Conservation (phyloP, 2,888 invertebrate species). For the Nomada ferruginata region DNA sequence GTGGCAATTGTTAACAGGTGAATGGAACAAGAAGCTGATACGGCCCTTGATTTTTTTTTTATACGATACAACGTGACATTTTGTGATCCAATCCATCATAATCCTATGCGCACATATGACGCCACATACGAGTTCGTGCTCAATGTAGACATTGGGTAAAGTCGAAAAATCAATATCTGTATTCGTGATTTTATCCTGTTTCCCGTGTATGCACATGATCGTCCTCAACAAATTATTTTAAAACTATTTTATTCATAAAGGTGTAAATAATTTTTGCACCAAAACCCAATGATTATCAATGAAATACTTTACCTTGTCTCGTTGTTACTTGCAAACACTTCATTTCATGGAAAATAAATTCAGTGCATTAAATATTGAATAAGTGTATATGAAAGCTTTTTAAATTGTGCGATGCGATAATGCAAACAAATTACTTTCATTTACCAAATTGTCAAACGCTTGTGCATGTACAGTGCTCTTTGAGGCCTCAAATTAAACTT, state of each 20-base stretch:
- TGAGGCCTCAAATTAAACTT: neutral
- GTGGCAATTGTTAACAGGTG: conserved; percentile 12
- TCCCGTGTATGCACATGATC: neutral
- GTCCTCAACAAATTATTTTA: neutral
- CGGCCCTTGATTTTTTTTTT: conserved; percentile 6
- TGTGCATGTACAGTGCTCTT: neutral
- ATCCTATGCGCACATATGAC: neutral
- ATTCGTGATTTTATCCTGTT: neutral
- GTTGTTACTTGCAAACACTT: too few species aligned
- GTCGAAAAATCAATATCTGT: conserved; percentile 17
- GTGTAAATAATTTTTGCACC: too few species aligned
- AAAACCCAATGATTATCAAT: neutral
- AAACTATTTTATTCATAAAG: neutral
- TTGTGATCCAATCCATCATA: conserved; percentile 24
- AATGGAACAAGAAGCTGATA: conserved; percentile 15
- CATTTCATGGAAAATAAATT: too few species aligned
- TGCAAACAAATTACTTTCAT: neutral
- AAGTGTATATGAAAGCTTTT: too few species aligned
- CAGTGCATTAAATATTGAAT: too few species aligned
- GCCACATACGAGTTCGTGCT: neutral
- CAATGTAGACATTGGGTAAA: conserved; percentile 1
- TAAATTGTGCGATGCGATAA: too few species aligned
- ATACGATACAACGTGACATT: conserved; percentile 6
- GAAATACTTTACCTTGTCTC: neutral
- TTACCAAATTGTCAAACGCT: neutral